Evolutionary conservation across 2,888 invertebrate species (phyloP), one percentile per base, ranked within the genome.

Genomic region (Macrostomum cliftonense): DNA sequence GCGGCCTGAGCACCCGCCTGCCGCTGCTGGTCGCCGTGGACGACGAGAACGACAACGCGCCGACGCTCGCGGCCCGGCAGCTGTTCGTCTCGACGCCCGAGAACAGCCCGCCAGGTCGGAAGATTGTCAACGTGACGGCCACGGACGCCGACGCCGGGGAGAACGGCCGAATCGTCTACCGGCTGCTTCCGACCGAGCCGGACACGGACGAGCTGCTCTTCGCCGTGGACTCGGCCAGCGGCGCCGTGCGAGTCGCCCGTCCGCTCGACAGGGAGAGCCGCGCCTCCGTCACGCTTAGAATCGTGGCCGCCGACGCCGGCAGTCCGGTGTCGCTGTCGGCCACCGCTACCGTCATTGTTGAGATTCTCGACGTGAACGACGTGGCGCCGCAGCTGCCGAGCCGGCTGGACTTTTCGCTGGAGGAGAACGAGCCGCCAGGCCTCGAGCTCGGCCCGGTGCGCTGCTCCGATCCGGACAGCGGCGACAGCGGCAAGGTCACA

Each of bases 381-480:
- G 45, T 37, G 7, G 36, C 13, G 2, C 45, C 45, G 5, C 7
- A 28, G n/a, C 45, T 45, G 17, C 37, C 45, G 4, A 20, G 21
- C 11, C 11, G 37, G 19, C 4, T 38, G 2, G 16, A 45, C 2
- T 45, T 45, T 12, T 21, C 21, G 4, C 28, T 45, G 5, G 37
- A 45, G 45, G 45, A 45, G 17, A 16, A n/a, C 38, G 37, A 36
- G 11, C 44, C 44, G n/a, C n/a, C 12, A n/a, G 19, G 37, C 11
- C 21, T 37, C 14, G 44, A 36, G 11, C 13, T 44, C n/a, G 44
- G 44, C n/a, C 21, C 37, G 11, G 11, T 44, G n/a, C n/a, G 36
- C n/a, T 28, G 36, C 19, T 36, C n/a, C 11, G 44, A 44, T 44
- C 44, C 44, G 9, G 44, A 44, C 19, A 44, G 20, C 37, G 44